phyloP scores from a whole-genome alignment of 2,113 vertebrate species.

The Silurus asotus region DNA sequence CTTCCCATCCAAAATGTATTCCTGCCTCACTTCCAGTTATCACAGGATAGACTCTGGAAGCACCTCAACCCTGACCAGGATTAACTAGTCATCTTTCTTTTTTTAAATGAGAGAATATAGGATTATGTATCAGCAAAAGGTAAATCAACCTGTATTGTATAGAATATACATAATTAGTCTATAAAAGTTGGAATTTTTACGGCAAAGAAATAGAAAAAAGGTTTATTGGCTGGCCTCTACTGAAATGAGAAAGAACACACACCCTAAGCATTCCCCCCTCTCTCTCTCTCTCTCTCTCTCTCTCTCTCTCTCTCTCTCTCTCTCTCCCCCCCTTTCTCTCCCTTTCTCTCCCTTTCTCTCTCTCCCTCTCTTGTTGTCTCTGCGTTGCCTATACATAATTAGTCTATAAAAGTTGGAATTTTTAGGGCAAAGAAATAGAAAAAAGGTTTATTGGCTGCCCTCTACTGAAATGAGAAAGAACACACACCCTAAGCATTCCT shows the following conservation, averaged over 20 bases:
- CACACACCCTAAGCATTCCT: conserved; percentile 6
- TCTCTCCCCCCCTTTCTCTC: not conserved
- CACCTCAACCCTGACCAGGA: not conserved
- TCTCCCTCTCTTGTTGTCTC: not conserved
- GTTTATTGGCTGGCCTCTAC: conserved; percentile 19
- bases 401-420: not conserved
- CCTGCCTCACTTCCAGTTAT: not conserved
- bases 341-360: not conserved
- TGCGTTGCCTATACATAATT: not conserved
- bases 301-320: not conserved
- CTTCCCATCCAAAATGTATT: not conserved
- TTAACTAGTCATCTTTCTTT: not conserved
- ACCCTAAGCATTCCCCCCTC: not conserved
- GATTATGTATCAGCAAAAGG: not conserved
- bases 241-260: conserved; percentile 19
- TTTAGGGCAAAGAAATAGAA: not conserved
- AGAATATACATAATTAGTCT: not conserved
- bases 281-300: not conserved
- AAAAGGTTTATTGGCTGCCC: conserved; percentile 22
- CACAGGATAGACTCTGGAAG: not conserved
- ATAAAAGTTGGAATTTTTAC: not conserved
- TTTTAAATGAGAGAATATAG: not conserved
- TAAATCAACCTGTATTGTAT: not conserved
- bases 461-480: conserved; percentile 17
- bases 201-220: not conserved